Evolutionary conservation across 2,797 vertebrate species (phyloP).

Genomic region (Hybognathus amarus): DNA sequence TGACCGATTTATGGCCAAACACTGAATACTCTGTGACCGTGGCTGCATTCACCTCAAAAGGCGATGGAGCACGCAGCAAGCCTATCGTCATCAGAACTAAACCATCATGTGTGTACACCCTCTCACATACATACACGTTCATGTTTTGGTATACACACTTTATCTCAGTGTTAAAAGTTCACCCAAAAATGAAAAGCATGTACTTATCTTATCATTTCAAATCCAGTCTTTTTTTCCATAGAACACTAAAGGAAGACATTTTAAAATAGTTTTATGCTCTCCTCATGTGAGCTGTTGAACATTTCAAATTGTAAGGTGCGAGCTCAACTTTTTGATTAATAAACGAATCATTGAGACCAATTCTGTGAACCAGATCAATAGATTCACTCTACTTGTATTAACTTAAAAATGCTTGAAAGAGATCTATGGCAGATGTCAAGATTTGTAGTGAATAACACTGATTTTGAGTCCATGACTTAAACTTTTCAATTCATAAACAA

Average conservation of each 20-base stretch:
- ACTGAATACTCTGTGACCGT: constrained; percentile 93
- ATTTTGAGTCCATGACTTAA: not conserved
- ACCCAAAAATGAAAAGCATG: not conserved
- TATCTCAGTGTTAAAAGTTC: constrained; percentile 1
- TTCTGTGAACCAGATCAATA: not conserved
- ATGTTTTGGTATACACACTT: not conserved
- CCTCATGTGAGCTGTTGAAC: not conserved
- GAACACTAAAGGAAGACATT: not conserved
- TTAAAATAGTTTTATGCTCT: not conserved
- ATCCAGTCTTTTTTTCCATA: not conserved
- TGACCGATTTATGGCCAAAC: constrained; percentile 91
- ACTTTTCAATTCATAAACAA: not conserved
- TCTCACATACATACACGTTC: not conserved
- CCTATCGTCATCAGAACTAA: constrained; percentile 87
- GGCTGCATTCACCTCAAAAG: constrained; percentile 96
- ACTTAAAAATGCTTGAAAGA: not conserved
- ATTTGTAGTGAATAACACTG: not conserved
- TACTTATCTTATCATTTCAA: not conserved
- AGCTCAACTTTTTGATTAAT: not conserved
- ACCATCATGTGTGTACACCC: constrained; percentile 66
- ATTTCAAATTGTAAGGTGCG: not conserved
- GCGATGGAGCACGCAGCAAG: constrained; percentile 95
- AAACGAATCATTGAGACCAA: not conserved
- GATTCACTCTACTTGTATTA: not conserved
- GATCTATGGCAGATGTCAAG: too few relatives aligned